Percentiles rank a stretch among this genome's conserved stretches.
Evolutionary conservation across 1,140 invertebrate species (phyloP).

Genomic region (Zaprionus capensis): DNA sequence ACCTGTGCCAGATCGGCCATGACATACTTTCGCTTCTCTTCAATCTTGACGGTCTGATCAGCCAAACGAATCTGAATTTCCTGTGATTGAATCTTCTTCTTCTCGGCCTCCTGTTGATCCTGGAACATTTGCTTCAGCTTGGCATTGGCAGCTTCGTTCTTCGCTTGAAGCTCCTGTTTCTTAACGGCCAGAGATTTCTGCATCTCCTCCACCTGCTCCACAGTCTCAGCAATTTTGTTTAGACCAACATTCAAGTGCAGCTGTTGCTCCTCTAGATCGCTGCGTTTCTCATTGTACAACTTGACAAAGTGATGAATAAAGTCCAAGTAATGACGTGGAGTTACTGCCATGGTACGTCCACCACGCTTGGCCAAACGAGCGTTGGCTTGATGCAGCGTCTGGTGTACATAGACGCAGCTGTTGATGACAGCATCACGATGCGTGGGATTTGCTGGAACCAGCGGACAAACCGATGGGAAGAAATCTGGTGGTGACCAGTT

Average conservation of each 20-base stretch:
- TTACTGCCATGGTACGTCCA: slow-evolving; percentile 98
- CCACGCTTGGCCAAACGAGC: slow-evolving; percentile 94
- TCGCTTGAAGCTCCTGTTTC: slow-evolving; percentile 97
- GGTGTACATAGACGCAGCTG: slow-evolving; percentile 99
- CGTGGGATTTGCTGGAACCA: slow-evolving; percentile 90
- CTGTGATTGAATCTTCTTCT: slow-evolving; percentile 99
- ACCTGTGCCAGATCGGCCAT: slow-evolving; percentile 98
- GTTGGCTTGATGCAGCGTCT: slow-evolving; percentile 98
- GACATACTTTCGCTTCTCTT: slow-evolving; percentile 95
- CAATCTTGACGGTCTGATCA: slow-evolving; percentile 95
- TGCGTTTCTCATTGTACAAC: slow-evolving; percentile 98
- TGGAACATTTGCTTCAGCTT: slow-evolving; percentile 99
- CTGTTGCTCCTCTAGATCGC: slow-evolving; percentile 99
- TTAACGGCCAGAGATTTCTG: slow-evolving; percentile 99
- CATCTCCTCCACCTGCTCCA: slow-evolving; percentile 99
- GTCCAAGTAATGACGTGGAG: slow-evolving; percentile 99
- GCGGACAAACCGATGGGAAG: slow-evolving; percentile 93
- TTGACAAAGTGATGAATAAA: slow-evolving; percentile 99
- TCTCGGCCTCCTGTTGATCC: slow-evolving; percentile 99
- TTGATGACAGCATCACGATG: slow-evolving; percentile 98
- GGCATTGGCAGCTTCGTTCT: slow-evolving; percentile 99
- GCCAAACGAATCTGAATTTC: slow-evolving; percentile 97
- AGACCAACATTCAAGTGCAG: slow-evolving; percentile 99
- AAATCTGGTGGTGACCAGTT: slow-evolving; percentile 94
- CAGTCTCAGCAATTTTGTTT: slow-evolving; percentile 99